Base-by-base conservation (phyloP, 2,113 vertebrate species). In the Datnioides undecimradiatus region DNA sequence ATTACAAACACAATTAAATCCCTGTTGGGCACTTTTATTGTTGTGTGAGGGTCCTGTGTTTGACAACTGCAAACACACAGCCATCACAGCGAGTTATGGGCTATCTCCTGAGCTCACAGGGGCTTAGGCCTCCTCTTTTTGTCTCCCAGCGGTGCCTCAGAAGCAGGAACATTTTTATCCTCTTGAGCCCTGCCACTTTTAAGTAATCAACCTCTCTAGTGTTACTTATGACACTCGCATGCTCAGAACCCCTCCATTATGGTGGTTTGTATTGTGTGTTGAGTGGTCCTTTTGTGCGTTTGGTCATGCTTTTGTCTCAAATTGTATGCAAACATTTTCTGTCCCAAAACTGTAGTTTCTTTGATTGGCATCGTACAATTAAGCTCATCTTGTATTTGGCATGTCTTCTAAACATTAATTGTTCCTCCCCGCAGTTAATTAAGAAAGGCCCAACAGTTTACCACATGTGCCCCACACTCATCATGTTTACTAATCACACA, bases 1-100 rank as follows among this genome's bases (percentile, higher is more conserved):
- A 96, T 97, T 96, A 96, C 96, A 96, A 97, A 97, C 96, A 96
- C 96, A 96, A 97, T 98, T 99, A 97, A 98, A 95, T 97, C 95
- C 96, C 96, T 91, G 95, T 95, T 96, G 95, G 96, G 97, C 93
- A 95, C 95, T 94, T 94, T 94, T 96, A 97, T 97, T 94, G 94
- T 94, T 95, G 89, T 94, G 88, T 90, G 92, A 95, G 95, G 93
- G 94, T 94, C 96, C 94, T 92, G 91, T 66, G 91, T 95, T 93
- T 94, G 96, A 96, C 97, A 96, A 93, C 90, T 92, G 74, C 82
- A 94, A 97, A 95, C 95, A 90, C 93, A 93, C 95, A 93, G 90
- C 76, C 93, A 95, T 96, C 95, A 95, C 92, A 94, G 85, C 83
- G 84, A 93, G 90, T 94, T 93, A 92, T 87, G 80, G 79, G 75